Evolutionary conservation across 2,113 vertebrate genomes (phyloP).

Genomic region (Vimba vimba): DNA sequence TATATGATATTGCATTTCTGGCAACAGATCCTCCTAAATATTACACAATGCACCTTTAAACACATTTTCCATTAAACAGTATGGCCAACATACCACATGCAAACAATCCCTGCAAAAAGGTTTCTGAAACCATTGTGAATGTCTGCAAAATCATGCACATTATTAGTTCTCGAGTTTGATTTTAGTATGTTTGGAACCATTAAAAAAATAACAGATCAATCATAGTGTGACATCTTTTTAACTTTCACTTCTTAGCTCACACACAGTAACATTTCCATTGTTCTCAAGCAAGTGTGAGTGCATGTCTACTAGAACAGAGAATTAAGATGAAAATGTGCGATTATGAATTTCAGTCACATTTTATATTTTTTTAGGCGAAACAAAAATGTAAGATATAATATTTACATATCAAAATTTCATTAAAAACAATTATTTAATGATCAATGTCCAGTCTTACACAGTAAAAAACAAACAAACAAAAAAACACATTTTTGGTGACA

Average conservation of each 20-base stretch:
- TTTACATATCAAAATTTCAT: too few species aligned
- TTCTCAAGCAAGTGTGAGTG: not conserved
- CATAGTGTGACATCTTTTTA: not conserved
- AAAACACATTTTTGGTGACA: too few species aligned
- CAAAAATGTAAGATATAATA: too few species aligned
- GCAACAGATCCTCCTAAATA: too few species aligned
- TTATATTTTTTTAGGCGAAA: too few species aligned
- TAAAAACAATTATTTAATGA: too few species aligned
- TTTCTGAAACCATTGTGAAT: not conserved
- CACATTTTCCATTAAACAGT: not conserved
- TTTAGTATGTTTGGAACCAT: not conserved
- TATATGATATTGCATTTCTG: too few species aligned
- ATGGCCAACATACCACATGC: not conserved
- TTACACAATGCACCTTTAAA: not conserved
- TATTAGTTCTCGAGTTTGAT: not conserved
- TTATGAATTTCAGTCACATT: not conserved
- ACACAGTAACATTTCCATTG: not conserved
- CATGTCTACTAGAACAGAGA: too few species aligned
- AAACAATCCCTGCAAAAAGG: not conserved
- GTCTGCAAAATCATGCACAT: not conserved
- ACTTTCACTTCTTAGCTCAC: not conserved
- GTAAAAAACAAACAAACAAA: too few species aligned
- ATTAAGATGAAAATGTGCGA: not conserved
- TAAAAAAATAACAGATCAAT: not conserved
- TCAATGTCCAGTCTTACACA: not conserved